Conservation (phyloP, 2,113 vertebrate genomes). For the Tringa solitaria region DNA sequence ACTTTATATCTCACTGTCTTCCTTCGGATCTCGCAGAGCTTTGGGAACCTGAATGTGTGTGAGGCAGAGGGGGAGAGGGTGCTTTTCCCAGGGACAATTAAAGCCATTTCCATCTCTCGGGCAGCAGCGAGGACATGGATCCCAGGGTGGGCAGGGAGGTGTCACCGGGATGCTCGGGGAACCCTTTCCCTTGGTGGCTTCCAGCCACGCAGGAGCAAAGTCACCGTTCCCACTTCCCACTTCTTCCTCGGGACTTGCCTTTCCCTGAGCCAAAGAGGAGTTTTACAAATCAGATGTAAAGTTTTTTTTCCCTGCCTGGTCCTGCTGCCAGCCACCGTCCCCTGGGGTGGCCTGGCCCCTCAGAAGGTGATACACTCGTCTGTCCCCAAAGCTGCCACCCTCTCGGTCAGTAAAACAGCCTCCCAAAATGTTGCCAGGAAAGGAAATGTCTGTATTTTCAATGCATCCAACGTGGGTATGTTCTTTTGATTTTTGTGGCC, state of each 20-base stretch:
- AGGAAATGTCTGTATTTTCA: background rate
- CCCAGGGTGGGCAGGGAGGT: fast-evolving
- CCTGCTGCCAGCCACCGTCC: no score
- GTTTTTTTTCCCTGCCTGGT: background rate
- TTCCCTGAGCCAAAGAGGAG: background rate
- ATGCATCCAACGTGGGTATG: fast-evolving
- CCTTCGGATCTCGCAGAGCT: background rate
- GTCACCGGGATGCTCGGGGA: background rate
- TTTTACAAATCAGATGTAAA: background rate
- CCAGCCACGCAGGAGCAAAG: background rate
- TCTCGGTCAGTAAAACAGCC: background rate
- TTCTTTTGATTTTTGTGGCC: background rate
- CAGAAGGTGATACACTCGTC: background rate
- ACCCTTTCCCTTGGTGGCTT: no score
- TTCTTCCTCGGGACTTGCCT: background rate
- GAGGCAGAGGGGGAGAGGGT: background rate
- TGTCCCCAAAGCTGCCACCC: background rate
- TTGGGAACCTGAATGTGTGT: background rate
- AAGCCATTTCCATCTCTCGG: background rate
- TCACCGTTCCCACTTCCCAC: fast-evolving
- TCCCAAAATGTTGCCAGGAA: background rate
- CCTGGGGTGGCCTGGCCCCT: background rate
- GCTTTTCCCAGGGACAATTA: background rate
- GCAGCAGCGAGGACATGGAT: background rate
- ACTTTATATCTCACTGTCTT: background rate